A percentile compares a stretch with the other conserved stretches of the same genome.
Conservation (phyloP, 2,888 invertebrate genomes). For the Falcaria lacertinaria region DNA sequence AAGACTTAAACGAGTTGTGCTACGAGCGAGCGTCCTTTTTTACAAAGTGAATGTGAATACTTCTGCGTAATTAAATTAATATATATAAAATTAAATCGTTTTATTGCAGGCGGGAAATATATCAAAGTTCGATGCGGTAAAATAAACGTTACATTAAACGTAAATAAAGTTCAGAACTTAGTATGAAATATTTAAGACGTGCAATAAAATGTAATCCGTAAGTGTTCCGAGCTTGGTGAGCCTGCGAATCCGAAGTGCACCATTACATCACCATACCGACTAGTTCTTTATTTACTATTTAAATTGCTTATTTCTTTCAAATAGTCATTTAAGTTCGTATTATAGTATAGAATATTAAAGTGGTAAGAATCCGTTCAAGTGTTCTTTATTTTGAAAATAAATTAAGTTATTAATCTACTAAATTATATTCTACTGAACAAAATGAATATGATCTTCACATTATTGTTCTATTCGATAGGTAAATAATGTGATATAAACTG, state of each 20-base stretch:
- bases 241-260: neutral
- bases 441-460: too few species aligned
- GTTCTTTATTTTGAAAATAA: neutral
- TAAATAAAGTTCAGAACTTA: too few species aligned
- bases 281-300: neutral
- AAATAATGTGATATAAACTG: too few species aligned
- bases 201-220: neutral
- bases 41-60: slow-evolving; percentile 2
- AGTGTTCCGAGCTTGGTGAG: neutral
- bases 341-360: too few species aligned
- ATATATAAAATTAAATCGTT: neutral
- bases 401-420: too few species aligned
- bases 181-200: neutral
- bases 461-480: too few species aligned
- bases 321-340: neutral
- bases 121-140: neutral
- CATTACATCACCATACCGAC: neutral
- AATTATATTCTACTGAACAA: too few species aligned
- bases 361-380: neutral
- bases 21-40: slow-evolving; percentile 13
- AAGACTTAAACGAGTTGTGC: slow-evolving; percentile 59
- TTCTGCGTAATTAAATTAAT: slow-evolving; percentile 10
- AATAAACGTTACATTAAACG: too few species aligned
- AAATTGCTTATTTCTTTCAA: neutral
- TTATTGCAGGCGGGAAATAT: neutral